Evolutionary conservation across 2,888 invertebrate species (phyloP), one percentile per base, ranked within the genome.

Genomic region (Tuberolachnus salignus): DNA sequence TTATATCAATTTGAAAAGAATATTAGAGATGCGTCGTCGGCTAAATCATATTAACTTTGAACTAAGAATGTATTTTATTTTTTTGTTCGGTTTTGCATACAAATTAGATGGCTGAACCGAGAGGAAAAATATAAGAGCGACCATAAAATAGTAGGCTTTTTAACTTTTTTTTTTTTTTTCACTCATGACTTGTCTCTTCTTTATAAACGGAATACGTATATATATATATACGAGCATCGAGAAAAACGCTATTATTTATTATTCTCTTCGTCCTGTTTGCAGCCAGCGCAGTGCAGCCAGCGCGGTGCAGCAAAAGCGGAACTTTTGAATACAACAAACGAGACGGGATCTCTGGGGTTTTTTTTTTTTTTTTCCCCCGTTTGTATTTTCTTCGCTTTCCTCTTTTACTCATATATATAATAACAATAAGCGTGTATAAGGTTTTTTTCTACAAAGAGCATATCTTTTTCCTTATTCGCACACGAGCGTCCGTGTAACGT

Each of bases 111-210:
- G 66, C 78, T 46, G 69, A 78, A 69, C 34, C 49, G 26, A 49
- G 34, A 34, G 57, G 23, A 78, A 23, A 69, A 44, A 59, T 14
- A 55, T 57, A 78, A 57, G 49, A 34, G 6, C 46, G 59, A 21
- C 69, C 57, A 11, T 78, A 59, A 69, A 69, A 61, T 53, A 67
- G 66, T 46, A 16, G 46, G 44, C 49, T 69, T 78, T 69, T 78
- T 69, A 59, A 78, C 59, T 61, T 59, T 78, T 34, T 34, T 34
- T 61, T 59, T 78, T 34, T 34, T 34, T 67, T 78, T 78, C 59
- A 69, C 78, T 78, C 78, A 59, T 61, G 78, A 69, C 78, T 78
- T 78, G 67, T 59, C 67, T 78, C 78, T 69, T 78, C 78, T 78
- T 78, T 78, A 59, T 78, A 69, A 46, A 59, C 55, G 26, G 16